These are phyloP conservation scores for Danio albolineatus DNA, from an alignment of 2,797 vertebrate species.

Conservation along the genomic window DNA sequence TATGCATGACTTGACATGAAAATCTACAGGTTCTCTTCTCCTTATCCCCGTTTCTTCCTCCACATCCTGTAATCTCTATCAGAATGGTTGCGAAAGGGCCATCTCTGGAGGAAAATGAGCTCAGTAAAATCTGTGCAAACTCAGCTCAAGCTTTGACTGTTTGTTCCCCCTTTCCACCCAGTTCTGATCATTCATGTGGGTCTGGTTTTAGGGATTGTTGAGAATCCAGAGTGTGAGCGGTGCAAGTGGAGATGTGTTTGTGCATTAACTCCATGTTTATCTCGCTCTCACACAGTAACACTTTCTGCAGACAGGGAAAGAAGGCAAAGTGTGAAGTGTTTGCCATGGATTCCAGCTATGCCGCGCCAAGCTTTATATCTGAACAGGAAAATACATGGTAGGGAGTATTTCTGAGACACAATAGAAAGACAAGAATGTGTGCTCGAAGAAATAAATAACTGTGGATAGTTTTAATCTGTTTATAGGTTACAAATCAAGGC, in stretches of 20 bases:
- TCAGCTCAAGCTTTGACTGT: conserved; percentile 30
- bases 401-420: not conserved
- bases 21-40: conserved; percentile 24
- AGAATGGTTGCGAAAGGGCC: not conserved
- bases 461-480: not conserved
- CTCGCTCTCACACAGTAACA: conserved; percentile 2
- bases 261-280: conserved; percentile 11
- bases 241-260: not conserved
- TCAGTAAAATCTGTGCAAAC: conserved; percentile 38
- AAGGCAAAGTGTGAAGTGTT: not conserved
- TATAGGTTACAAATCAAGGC: not conserved
- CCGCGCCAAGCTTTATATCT: not conserved
- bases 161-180: not conserved
- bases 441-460: not conserved
- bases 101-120: conserved; percentile 10
- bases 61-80: conserved; percentile 28
- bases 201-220: conserved; percentile 2
- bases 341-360: not conserved
- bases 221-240: not conserved
- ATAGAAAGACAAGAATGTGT: not conserved
- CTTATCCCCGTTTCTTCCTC: not conserved
- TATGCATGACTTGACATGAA: not conserved
- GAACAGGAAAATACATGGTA: conserved; percentile 7
- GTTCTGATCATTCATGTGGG: not conserved
- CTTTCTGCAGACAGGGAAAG: not conserved